Evolutionary conservation across 1,140 invertebrate genomes (phyloP).

Genomic region (Ceratina calcarata): DNA sequence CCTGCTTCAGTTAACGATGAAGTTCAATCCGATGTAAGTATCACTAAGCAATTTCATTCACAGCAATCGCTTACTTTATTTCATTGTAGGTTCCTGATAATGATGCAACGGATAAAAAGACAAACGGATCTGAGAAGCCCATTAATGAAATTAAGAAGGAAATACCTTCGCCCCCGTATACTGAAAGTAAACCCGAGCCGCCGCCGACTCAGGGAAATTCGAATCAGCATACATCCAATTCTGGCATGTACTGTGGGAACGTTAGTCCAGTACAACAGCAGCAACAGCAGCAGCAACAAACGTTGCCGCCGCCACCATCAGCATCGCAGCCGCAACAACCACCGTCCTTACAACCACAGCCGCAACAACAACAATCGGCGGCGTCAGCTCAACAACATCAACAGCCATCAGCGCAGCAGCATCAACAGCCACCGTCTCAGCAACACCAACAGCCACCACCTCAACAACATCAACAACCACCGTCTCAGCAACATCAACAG

Average conservation of each 20-base stretch:
- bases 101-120: slow-evolving; percentile 69
- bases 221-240: slow-evolving; percentile 58
- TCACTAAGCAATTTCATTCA: background rate
- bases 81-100: slow-evolving; percentile 68
- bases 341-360: slow-evolving; percentile 36
- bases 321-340: background rate
- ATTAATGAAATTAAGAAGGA: slow-evolving; percentile 73
- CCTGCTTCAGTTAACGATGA: slow-evolving; percentile 77
- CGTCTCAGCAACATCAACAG: slow-evolving; percentile 16
- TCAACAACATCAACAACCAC: slow-evolving; percentile 50
- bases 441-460: slow-evolving; percentile 47
- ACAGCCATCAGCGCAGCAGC: slow-evolving; percentile 47
- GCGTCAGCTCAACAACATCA: slow-evolving; percentile 42
- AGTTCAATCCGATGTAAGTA: slow-evolving; percentile 73
- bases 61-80: background rate
- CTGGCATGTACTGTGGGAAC: slow-evolving; percentile 61
- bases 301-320: slow-evolving; percentile 29
- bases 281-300: slow-evolving; percentile 23
- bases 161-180: slow-evolving; percentile 72
- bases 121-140: slow-evolving; percentile 68
- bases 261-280: slow-evolving; percentile 58
- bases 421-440: slow-evolving; percentile 53
- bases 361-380: slow-evolving; percentile 20
- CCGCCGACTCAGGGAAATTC: slow-evolving; percentile 54
- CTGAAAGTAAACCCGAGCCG: slow-evolving; percentile 70